Conservation (phyloP, 2,888 invertebrate genomes). For the Pasiphila rectangulata region DNA sequence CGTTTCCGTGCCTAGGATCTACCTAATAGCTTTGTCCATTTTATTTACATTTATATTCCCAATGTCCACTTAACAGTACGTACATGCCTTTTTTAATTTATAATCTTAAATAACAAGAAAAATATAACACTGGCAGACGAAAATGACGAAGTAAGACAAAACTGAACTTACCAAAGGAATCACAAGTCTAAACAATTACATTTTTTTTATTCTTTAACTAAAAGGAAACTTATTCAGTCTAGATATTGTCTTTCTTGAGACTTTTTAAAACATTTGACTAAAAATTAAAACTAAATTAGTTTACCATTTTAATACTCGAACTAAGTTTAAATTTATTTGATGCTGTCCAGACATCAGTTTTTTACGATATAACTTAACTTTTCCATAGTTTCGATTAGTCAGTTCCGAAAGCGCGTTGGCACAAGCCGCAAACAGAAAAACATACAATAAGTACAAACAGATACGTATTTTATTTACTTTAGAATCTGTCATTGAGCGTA, state of each 20-base stretch:
- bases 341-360: conserved; percentile 57
- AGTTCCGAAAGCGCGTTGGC: conserved; percentile 52
- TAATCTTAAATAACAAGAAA: conserved; percentile 59
- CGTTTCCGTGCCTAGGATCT: conserved; percentile 61
- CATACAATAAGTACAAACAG: neutral
- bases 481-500: conserved; percentile 12
- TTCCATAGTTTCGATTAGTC: conserved; percentile 41
- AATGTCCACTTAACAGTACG: conserved; percentile 56
- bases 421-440: conserved; percentile 44
- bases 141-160: conserved; percentile 43
- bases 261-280: conserved; percentile 64
- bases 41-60: conserved; percentile 49
- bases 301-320: conserved; percentile 57
- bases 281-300: conserved; percentile 45
- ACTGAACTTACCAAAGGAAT: conserved; percentile 57
- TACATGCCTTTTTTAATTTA: conserved; percentile 64
- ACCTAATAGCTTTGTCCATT: conserved; percentile 44
- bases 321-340: conserved; percentile 62
- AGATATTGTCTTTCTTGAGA: conserved; percentile 74
- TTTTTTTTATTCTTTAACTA: conserved; percentile 48
- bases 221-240: conserved; percentile 74
- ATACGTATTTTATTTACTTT: conserved; percentile 7
- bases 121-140: conserved; percentile 50
- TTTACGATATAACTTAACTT: conserved; percentile 41
- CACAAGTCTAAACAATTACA: conserved; percentile 44